A percentile compares a stretch with the other conserved stretches of the same genome.
These are phyloP conservation scores for Aculops lycopersici DNA, from an alignment of 1,140 invertebrate genomes.

Conservation along the genomic window DNA sequence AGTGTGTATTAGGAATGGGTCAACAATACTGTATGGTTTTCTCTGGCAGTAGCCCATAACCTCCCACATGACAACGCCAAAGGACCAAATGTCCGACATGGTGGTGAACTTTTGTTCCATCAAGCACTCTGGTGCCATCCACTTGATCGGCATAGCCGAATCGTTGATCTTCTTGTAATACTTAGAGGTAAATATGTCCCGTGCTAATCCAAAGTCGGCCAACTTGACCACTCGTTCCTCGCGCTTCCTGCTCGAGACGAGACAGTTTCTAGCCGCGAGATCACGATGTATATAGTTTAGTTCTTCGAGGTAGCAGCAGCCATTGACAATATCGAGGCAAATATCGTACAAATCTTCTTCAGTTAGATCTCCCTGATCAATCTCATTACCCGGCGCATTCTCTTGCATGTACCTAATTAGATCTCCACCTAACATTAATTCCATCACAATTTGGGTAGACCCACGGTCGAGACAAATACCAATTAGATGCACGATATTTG, in stretches of 20 bases:
- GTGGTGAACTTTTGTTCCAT: constrained; percentile 44
- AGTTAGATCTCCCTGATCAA: constrained; percentile 18
- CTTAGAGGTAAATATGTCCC: constrained; percentile 34
- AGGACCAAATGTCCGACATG: constrained; percentile 53
- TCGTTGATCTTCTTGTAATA: constrained; percentile 7
- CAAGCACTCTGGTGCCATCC: constrained; percentile 63
- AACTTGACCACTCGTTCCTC: constrained; percentile 46
- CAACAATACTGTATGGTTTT: constrained; percentile 42
- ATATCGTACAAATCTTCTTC: constrained; percentile 54
- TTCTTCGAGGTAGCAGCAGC: constrained; percentile 63
- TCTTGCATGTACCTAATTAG: constrained; percentile 47
- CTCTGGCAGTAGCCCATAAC: constrained; percentile 46
- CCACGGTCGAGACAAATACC: constrained; percentile 78
- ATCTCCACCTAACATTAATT: constrained; percentile 87
- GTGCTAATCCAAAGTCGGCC: constrained; percentile 41
- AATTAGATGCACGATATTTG: constrained; percentile 61
- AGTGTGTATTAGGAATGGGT: not conserved
- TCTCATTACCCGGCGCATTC: constrained; percentile 4
- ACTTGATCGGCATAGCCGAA: constrained; percentile 32
- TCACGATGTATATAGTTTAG: constrained; percentile 81
- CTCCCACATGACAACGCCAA: constrained; percentile 46
- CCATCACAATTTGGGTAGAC: constrained; percentile 65
- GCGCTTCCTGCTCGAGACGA: constrained; percentile 38
- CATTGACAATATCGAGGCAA: constrained; percentile 70
- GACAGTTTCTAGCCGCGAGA: constrained; percentile 65